These are phyloP conservation scores for Meganola albula DNA, from an alignment of 2,888 invertebrate species.

Conservation along the genomic window DNA sequence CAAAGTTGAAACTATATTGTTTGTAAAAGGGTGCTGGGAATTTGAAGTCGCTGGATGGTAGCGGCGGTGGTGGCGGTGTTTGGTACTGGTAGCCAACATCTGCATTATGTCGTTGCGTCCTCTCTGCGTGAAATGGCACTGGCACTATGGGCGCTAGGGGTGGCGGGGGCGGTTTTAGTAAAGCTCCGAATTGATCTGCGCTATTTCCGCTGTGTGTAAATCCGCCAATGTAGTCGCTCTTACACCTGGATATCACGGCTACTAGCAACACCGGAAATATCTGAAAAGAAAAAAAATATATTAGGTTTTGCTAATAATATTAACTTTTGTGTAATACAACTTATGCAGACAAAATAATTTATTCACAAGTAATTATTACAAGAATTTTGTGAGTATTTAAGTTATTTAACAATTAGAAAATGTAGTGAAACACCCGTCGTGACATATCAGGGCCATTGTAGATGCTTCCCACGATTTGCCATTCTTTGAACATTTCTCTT, in stretches of 20 bases:
- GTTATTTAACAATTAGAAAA: conserved; percentile 67
- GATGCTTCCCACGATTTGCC: conserved; percentile 58
- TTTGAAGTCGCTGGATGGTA: conserved; percentile 50
- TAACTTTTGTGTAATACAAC: too few relatives aligned
- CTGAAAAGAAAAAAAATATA: conserved; percentile 42
- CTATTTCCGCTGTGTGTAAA: conserved; percentile 41
- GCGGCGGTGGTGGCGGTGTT: conserved; percentile 43
- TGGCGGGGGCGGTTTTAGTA: conserved; percentile 66
- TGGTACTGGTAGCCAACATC: conserved; percentile 55
- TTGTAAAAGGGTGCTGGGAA: conserved; percentile 69
- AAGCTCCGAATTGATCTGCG: conserved; percentile 52
- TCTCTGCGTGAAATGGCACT: conserved; percentile 52
- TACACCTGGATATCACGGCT: conserved; percentile 42
- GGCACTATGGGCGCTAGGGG: conserved; percentile 57
- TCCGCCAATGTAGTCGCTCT: conserved; percentile 44
- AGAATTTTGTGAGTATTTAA: too few relatives aligned
- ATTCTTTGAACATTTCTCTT: conserved; percentile 75
- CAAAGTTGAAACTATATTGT: conserved; percentile 68
- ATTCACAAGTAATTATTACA: too few relatives aligned
- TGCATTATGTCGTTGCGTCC: conserved; percentile 51
- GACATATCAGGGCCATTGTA: conserved; percentile 61
- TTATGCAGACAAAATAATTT: conserved; percentile 20
- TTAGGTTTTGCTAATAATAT: not conserved
- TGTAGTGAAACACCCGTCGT: conserved; percentile 61
- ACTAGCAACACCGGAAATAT: conserved; percentile 51